A percentile compares a stretch with the other conserved stretches of the same genome.
Conservation (phyloP, 2,113 vertebrate genomes). For the Nyctereutes procyonoides region DNA sequence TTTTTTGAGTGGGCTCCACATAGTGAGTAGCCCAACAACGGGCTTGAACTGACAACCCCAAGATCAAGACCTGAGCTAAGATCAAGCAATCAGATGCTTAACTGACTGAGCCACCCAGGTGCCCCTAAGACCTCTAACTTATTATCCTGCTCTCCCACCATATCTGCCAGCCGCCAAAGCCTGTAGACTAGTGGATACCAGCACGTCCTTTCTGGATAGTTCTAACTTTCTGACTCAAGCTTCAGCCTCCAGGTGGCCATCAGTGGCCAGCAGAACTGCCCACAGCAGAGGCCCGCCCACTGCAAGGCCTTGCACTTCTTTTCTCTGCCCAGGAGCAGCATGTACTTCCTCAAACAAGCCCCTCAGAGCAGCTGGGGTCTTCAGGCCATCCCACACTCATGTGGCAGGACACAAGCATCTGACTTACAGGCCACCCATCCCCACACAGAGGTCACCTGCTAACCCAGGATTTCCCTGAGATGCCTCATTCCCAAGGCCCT, state of each 20-base stretch:
- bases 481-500: not conserved
- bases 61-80: not conserved
- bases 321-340: rapidly evolving
- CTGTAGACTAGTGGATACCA: not conserved
- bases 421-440: not conserved
- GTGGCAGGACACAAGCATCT: not conserved
- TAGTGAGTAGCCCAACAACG: not conserved
- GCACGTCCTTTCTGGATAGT: not conserved
- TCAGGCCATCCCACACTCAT: not conserved
- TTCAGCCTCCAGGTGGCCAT: not conserved
- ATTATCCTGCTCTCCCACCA: not conserved
- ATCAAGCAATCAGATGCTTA: not conserved
- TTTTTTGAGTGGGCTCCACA: not conserved
- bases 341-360: not conserved
- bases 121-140: not conserved
- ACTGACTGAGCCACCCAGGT: not conserved
- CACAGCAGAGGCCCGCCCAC: rapidly evolving
- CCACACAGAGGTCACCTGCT: not conserved
- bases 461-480: not conserved
- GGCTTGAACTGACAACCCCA: not conserved
- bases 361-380: not conserved
- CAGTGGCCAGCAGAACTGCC: not conserved
- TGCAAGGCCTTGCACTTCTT: not conserved
- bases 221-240: not conserved
- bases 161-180: not conserved